Conservation (phyloP, 2,888 invertebrate species). For the Gymnoscelis rufifasciata region DNA sequence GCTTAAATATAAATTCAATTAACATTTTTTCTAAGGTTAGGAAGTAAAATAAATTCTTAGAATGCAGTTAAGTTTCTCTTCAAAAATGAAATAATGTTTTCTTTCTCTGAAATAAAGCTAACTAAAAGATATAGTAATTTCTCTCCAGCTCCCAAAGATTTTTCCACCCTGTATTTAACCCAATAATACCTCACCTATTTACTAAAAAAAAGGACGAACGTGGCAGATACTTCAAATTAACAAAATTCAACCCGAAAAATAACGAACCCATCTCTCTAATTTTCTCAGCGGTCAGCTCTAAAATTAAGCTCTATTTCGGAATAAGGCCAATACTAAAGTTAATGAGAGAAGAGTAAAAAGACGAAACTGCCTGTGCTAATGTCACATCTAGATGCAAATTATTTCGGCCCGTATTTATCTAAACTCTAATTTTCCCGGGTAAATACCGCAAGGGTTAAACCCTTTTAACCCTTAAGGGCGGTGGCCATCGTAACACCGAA, state of each 20-base stretch:
- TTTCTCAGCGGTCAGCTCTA: conserved; percentile 7
- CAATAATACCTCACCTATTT: no score
- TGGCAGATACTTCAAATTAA: background rate
- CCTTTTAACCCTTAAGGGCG: conserved; percentile 29
- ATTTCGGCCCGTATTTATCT: conserved; percentile 70
- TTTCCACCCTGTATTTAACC: no score
- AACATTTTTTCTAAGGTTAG: no score
- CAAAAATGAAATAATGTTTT: no score
- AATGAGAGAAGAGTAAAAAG: conserved; percentile 41
- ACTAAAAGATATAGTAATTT: no score
- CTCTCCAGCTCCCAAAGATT: no score
- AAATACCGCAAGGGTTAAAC: conserved; percentile 65
- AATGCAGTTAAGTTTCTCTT: no score
- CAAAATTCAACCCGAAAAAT: background rate
- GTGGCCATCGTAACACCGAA: conserved; percentile 1
- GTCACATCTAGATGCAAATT: conserved; percentile 78
- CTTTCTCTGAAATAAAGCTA: no score
- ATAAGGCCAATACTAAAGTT: conserved; percentile 20
- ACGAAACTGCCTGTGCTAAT: conserved; percentile 60
- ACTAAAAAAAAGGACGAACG: no score
- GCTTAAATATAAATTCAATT: no score
- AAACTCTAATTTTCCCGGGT: conserved; percentile 66
- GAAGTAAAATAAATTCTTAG: no score
- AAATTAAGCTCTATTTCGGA: conserved; percentile 17
- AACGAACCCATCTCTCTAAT: conserved; percentile 12